Conservation (phyloP, 2,888 invertebrate species). For the Onthophagus sagittarius region DNA sequence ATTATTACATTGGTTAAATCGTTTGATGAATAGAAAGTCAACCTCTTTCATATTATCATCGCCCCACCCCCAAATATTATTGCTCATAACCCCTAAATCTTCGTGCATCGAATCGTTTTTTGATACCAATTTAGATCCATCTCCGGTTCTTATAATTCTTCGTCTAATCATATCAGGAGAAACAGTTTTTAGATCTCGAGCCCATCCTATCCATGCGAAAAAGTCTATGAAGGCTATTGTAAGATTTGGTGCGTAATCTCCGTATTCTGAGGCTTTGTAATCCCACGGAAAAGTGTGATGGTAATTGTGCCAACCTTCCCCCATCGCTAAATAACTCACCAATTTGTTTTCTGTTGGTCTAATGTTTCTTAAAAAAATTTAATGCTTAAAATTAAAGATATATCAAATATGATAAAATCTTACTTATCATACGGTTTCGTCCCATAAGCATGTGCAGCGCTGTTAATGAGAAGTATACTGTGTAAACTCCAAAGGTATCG, state of each 20-base stretch:
- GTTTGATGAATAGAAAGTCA: slow-evolving; percentile 47
- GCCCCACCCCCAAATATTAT: slow-evolving; percentile 76
- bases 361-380: slow-evolving; percentile 55
- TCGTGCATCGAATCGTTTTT: slow-evolving; percentile 40
- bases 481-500: slow-evolving; percentile 83
- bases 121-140: slow-evolving; percentile 52
- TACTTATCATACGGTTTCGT: slow-evolving; percentile 85
- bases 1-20: slow-evolving; percentile 31
- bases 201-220: slow-evolving; percentile 77
- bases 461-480: slow-evolving; percentile 90
- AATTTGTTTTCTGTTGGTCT: slow-evolving; percentile 68
- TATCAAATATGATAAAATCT: slow-evolving; percentile 29
- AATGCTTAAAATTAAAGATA: background rate
- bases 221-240: slow-evolving; percentile 78
- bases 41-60: slow-evolving; percentile 71
- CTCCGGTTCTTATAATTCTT: slow-evolving; percentile 57
- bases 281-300: slow-evolving; percentile 70
- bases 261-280: slow-evolving; percentile 55
- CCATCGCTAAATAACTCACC: slow-evolving; percentile 71
- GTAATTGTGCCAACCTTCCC: slow-evolving; percentile 83
- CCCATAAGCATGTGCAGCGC: slow-evolving; percentile 90
- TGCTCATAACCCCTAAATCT: slow-evolving; percentile 35
- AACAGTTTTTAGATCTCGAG: slow-evolving; percentile 69
- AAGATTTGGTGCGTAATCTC: slow-evolving; percentile 56
- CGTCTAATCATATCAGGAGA: slow-evolving; percentile 55